Conservation (phyloP, 2,113 vertebrate genomes). For the Panthera tigris region DNA sequence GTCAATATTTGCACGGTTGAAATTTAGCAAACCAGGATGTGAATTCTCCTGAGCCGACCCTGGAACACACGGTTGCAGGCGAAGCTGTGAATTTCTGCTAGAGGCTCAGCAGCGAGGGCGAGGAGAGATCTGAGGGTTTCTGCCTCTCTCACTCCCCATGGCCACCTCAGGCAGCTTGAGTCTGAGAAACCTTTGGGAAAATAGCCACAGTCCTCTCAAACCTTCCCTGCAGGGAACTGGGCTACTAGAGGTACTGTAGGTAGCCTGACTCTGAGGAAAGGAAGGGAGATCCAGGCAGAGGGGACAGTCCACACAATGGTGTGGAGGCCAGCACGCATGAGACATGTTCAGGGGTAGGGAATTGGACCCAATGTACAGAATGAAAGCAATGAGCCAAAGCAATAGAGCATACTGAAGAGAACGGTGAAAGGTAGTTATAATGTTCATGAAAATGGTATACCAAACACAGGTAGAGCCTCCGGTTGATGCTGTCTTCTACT, state of each 20-base stretch:
- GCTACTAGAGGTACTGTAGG: too few species aligned
- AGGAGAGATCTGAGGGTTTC: constrained; percentile 49
- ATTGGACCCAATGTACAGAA: accelerated
- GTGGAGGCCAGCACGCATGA: accelerated
- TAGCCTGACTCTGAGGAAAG: not conserved
- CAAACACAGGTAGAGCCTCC: accelerated
- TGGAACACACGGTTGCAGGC: constrained; percentile 74
- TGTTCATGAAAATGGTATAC: accelerated
- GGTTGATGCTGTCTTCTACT: not conserved
- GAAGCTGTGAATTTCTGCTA: constrained; percentile 74
- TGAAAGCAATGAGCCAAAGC: not conserved
- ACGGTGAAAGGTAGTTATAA: not conserved
- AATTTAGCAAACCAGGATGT: constrained; percentile 82
- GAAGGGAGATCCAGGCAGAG: not conserved
- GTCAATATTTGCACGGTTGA: constrained; percentile 84
- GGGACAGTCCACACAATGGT: not conserved
- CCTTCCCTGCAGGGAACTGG: not conserved
- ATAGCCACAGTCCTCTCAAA: not conserved
- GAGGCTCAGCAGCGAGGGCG: constrained; percentile 52
- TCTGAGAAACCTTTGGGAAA: not conserved
- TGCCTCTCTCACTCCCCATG: not conserved
- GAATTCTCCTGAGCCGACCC: constrained; percentile 73
- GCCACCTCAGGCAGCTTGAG: not conserved
- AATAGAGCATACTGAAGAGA: accelerated
- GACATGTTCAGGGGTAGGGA: not conserved